phyloP scores from a whole-genome alignment of 2,888 invertebrate genomes.

The Pteria penguin region DNA sequence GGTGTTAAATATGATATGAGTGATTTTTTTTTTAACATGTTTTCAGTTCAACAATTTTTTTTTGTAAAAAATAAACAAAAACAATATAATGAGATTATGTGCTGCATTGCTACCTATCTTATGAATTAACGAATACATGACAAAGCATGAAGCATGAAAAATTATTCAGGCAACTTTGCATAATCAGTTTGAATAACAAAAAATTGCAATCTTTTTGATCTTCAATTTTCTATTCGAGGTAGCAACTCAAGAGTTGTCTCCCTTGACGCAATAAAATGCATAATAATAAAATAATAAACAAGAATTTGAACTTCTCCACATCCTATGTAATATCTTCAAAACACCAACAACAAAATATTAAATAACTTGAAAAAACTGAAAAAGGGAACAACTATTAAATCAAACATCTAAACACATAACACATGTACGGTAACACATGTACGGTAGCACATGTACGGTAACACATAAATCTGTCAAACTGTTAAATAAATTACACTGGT shows the following conservation, averaged over 20 bases:
- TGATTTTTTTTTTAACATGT: too few relatives aligned
- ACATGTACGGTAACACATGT: conserved; percentile 15
- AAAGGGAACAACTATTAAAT: conserved; percentile 34
- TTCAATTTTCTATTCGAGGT: conserved; percentile 10
- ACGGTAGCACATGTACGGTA: conserved; percentile 9
- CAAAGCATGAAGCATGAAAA: too few relatives aligned
- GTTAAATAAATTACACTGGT: conserved; percentile 27
- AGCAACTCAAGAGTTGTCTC: conserved; percentile 20
- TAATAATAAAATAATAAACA: conserved; percentile 27
- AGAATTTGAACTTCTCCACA: conserved; percentile 7
- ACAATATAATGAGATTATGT: too few relatives aligned
- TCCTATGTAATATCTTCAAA: conserved; percentile 32
- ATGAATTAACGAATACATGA: too few relatives aligned
- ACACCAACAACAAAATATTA: conserved; percentile 35
- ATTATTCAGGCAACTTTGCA: neutral
- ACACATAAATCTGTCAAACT: conserved; percentile 15
- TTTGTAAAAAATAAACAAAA: too few relatives aligned
- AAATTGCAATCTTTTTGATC: conserved; percentile 2
- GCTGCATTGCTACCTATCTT: too few relatives aligned
- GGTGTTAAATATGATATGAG: too few relatives aligned
- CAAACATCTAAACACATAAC: conserved; percentile 28
- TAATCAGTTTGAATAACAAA: neutral
- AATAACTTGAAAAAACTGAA: conserved; percentile 24
- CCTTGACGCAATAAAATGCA: conserved; percentile 24
- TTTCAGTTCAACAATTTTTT: too few relatives aligned